Conservation (phyloP, 2,797 vertebrate genomes). For the Emys orbicularis region DNA sequence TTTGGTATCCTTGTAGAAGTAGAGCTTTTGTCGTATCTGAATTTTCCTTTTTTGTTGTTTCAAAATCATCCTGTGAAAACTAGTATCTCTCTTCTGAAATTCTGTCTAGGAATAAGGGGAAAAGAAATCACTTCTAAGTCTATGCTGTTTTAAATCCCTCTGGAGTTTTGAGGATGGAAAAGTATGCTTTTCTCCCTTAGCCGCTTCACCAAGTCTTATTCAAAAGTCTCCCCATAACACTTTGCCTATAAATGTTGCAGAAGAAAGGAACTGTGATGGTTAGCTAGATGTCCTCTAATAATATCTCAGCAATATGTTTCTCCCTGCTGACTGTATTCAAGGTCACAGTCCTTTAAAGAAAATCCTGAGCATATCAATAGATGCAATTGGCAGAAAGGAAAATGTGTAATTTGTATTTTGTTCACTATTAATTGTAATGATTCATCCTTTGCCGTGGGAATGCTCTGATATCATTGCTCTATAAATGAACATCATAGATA, state of each 20-base stretch:
- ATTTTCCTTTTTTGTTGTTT: not conserved
- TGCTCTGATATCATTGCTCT: not conserved
- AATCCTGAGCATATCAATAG: not conserved
- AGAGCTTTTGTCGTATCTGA: not conserved
- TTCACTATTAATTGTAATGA: not conserved
- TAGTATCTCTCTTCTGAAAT: not conserved
- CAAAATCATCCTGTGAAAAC: not conserved
- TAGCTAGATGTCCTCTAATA: not conserved
- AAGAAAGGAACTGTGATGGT: not conserved
- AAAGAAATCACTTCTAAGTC: not conserved
- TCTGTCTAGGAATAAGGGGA: not conserved
- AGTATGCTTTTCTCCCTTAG: not conserved
- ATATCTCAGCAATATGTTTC: not conserved
- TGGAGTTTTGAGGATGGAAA: not conserved
- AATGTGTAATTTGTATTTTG: not conserved
- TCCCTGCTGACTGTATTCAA: not conserved
- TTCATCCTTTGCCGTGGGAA: not conserved
- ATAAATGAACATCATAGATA: not conserved
- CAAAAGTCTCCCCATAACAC: not conserved
- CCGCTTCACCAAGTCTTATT: not conserved
- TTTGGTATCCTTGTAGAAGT: not conserved
- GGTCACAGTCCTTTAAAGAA: not conserved
- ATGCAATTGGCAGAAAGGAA: not conserved
- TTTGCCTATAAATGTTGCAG: not conserved
- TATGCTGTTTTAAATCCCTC: not conserved